phyloP scores from a whole-genome alignment of 2,888 invertebrate species.

The Platerodrilus igneus region DNA sequence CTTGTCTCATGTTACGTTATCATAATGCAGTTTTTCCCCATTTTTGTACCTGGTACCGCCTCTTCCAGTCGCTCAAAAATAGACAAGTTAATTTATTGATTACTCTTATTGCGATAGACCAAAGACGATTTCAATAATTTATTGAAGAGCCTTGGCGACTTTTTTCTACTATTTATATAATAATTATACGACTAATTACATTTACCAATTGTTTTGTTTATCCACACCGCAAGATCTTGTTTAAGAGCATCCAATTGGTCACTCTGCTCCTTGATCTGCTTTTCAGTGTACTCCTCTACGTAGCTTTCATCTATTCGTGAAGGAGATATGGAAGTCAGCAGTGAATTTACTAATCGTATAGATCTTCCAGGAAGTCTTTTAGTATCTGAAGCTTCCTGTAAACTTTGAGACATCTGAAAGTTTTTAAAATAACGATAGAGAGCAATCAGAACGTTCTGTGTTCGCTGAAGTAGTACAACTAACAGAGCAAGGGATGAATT shows the following conservation, averaged over 20 bases:
- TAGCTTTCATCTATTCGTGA: constrained; percentile 39
- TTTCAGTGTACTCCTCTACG: constrained; percentile 58
- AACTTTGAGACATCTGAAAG: too few relatives aligned
- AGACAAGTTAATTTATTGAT: constrained; percentile 25
- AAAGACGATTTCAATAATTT: constrained; percentile 4
- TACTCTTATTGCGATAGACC: constrained; percentile 11
- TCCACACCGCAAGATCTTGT: constrained; percentile 85
- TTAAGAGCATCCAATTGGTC: constrained; percentile 76
- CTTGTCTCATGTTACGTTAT: background rate
- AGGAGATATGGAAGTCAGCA: too few relatives aligned
- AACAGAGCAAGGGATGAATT: too few relatives aligned
- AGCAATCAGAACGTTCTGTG: too few relatives aligned
- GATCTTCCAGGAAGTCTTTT: too few relatives aligned
- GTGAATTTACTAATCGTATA: too few relatives aligned
- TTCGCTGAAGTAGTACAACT: too few relatives aligned
- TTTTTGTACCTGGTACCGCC: constrained; percentile 22
- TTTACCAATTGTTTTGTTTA: constrained; percentile 79
- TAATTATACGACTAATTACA: constrained; percentile 26
- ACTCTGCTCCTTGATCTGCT: constrained; percentile 71
- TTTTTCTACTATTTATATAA: background rate
- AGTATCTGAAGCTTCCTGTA: too few relatives aligned
- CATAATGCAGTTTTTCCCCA: background rate
- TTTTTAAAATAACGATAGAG: too few relatives aligned
- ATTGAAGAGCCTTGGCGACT: background rate
- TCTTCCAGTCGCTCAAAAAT: too few relatives aligned